Conservation (phyloP, 1,140 invertebrate genomes). For the Ceratina japonica region DNA sequence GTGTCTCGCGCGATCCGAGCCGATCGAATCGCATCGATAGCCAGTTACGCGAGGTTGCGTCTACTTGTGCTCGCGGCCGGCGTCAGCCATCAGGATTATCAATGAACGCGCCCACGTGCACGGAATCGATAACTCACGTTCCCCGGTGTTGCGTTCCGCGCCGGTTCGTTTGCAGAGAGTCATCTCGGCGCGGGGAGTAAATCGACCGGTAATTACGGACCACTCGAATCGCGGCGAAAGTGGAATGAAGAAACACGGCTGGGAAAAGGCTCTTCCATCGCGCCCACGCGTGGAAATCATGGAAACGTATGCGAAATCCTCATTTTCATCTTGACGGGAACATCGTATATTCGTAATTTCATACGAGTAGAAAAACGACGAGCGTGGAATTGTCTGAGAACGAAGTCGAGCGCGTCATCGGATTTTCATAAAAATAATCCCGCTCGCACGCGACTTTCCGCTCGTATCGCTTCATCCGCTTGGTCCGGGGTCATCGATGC, state of each 20-base stretch:
- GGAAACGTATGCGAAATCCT: slow-evolving; percentile 4
- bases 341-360: too few relatives aligned
- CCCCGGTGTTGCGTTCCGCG: not conserved
- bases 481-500: slow-evolving; percentile 32
- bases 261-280: slow-evolving; percentile 52
- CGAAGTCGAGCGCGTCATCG: too few relatives aligned
- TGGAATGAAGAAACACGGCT: slow-evolving; percentile 32
- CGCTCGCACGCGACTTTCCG: too few relatives aligned
- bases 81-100: slow-evolving; percentile 63
- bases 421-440: too few relatives aligned
- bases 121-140: slow-evolving; percentile 53
- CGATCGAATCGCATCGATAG: not conserved
- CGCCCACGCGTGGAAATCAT: slow-evolving; percentile 56
- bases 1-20: slow-evolving; percentile 5
- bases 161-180: slow-evolving; percentile 51
- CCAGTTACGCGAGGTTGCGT: slow-evolving; percentile 34
- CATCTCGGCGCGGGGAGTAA: slow-evolving; percentile 25
- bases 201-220: slow-evolving; percentile 57
- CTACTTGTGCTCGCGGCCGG: slow-evolving; percentile 14
- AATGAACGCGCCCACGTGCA: slow-evolving; percentile 68
- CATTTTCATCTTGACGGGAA: too few relatives aligned
- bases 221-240: slow-evolving; percentile 45
- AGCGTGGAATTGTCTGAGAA: too few relatives aligned
- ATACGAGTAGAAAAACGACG: too few relatives aligned
- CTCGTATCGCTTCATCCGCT: too few relatives aligned